These are phyloP conservation scores for Oxyruncus cristatus DNA, from an alignment of 2,113 vertebrate genomes.

Conservation along the genomic window DNA sequence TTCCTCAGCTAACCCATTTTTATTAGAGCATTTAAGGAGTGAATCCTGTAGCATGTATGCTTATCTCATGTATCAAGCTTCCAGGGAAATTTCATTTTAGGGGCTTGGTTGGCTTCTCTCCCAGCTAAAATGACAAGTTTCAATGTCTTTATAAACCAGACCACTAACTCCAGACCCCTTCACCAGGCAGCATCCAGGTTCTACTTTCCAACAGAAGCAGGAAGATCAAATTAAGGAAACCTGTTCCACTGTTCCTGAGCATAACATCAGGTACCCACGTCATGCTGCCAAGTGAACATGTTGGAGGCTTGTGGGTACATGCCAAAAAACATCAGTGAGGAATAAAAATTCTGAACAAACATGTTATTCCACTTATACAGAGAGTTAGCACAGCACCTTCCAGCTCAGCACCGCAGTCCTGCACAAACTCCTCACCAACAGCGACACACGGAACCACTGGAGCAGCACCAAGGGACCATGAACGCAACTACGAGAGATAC, in stretches of 20 bases:
- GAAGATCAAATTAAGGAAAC: neutral
- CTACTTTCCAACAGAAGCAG: neutral
- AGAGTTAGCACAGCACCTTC: neutral
- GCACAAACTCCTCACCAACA: neutral
- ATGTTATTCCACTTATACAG: neutral
- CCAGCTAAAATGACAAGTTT: neutral
- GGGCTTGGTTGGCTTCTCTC: neutral
- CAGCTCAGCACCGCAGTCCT: neutral
- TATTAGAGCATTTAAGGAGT: conserved; percentile 26
- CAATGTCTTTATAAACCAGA: neutral
- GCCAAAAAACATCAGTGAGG: neutral
- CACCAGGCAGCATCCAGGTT: neutral
- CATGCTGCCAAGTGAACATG: accelerated
- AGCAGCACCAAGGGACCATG: neutral
- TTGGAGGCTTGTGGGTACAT: neutral
- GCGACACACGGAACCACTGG: accelerated
- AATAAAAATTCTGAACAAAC: neutral
- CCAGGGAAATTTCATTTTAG: neutral
- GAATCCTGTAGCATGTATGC: neutral
- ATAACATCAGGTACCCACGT: accelerated
- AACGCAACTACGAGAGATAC: neutral
- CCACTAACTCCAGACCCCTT: accelerated
- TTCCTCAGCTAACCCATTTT: conserved; percentile 16
- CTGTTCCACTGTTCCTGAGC: neutral
- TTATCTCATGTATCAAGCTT: conserved; percentile 1